phyloP scores from a whole-genome alignment of 2,888 invertebrate genomes.

The Lepidocyrtinus sp. region DNA sequence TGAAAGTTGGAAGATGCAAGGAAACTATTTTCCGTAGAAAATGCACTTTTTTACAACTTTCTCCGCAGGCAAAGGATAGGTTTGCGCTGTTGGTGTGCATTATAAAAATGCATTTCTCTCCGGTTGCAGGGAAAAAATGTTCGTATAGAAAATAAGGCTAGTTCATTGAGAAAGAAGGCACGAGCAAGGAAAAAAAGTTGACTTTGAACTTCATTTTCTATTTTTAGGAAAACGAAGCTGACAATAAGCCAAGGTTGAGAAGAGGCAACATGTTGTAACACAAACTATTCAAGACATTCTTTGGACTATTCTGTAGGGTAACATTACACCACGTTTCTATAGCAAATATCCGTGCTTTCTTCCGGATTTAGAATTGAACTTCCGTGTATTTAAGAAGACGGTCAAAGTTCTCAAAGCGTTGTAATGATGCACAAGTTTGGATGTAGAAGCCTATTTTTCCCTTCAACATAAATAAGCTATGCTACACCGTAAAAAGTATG shows the following conservation, averaged over 20 bases:
- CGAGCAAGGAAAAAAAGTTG: slow-evolving; percentile 44
- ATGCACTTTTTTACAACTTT: slow-evolving; percentile 55
- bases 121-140: slow-evolving; percentile 15
- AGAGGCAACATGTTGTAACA: slow-evolving; percentile 43
- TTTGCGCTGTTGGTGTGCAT: slow-evolving; percentile 9
- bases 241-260: slow-evolving; percentile 11
- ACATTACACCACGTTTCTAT: slow-evolving; percentile 38
- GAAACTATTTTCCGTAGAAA: slow-evolving; percentile 16
- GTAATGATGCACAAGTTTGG: neutral
- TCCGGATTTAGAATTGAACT: slow-evolving; percentile 46
- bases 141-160: slow-evolving; percentile 14
- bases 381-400: neutral
- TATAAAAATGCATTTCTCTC: slow-evolving; percentile 29
- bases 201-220: slow-evolving; percentile 59
- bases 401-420: neutral
- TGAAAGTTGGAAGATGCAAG: slow-evolving; percentile 52
- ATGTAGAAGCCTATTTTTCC: neutral
- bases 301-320: slow-evolving; percentile 7
- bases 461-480: neutral
- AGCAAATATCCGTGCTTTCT: slow-evolving; percentile 53
- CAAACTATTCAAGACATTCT: neutral
- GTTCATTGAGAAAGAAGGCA: slow-evolving; percentile 9
- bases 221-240: neutral
- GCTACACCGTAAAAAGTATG: neutral
- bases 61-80: slow-evolving; percentile 45